A percentile compares a stretch with the other conserved stretches of the same genome.
phyloP scores from a whole-genome alignment of 2,888 invertebrate genomes.

The Palloptera scutellata region DNA sequence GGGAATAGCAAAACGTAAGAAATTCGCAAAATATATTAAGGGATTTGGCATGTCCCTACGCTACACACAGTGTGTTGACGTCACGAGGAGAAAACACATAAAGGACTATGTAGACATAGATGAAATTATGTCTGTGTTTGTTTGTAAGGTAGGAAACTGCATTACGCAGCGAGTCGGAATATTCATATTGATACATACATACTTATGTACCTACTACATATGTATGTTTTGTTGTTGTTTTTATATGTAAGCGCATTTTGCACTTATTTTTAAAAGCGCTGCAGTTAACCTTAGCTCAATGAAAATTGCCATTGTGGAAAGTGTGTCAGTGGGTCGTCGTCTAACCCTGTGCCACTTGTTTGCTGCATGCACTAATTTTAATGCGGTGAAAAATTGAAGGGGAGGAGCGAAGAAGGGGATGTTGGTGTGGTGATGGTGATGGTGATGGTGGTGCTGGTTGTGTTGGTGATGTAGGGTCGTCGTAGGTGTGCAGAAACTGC shows the following conservation, averaged over 20 bases:
- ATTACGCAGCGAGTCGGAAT: neutral
- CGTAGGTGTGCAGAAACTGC: constrained; percentile 4
- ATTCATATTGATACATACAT: neutral
- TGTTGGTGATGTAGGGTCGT: constrained; percentile 6
- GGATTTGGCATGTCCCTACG: too few relatives aligned
- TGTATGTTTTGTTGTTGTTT: constrained; percentile 16
- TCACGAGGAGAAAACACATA: neutral
- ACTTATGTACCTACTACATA: neutral
- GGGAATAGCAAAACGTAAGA: too few relatives aligned
- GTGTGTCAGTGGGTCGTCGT: constrained; percentile 61
- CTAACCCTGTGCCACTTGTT: constrained; percentile 61
- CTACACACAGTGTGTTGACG: too few relatives aligned
- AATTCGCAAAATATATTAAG: too few relatives aligned
- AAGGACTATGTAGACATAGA: neutral
- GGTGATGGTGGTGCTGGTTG: neutral
- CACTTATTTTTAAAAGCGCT: constrained; percentile 5
- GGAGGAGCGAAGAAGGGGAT: too few relatives aligned
- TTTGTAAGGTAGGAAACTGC: neutral
- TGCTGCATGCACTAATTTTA: constrained; percentile 25
- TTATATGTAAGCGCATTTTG: constrained; percentile 3
- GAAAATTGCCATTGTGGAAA: constrained; percentile 57
- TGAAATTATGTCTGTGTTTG: neutral
- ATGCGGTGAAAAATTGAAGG: too few relatives aligned
- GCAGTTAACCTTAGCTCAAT: constrained; percentile 55
- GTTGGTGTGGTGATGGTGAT: neutral